Base-by-base conservation (phyloP, 92 coral and sea anemone species). In the Paragorgia papillata region DNA sequence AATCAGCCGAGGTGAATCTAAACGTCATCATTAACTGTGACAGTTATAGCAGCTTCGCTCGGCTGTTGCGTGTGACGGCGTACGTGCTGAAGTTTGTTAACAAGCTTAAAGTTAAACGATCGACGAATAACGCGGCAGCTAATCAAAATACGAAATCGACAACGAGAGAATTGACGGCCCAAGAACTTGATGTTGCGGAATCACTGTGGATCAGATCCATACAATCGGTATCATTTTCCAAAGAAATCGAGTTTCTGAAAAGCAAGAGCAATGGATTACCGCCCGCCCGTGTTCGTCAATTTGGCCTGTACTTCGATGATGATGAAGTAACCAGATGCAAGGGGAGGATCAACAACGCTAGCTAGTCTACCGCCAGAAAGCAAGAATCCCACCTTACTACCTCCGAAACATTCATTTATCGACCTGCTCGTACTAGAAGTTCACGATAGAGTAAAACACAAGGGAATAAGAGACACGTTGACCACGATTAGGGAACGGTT, bases 141-240 rank as follows among this genome's bases (percentile, higher is more conserved):
- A 34, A 21, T 8, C 48, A 62, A 62, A 25, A 12, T 32, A 34
- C 46, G 25, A 20, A 62, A 62, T 40, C 57, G 35, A 66, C 57
- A 66, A 24, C 3, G 57, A 66, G 19, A 24, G 37, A 67, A 74
- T 54, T 86, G 60, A 82, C 71, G 6, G 80, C 84, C 25, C 15
- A 66, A 19, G 88, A 83, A 53, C 37, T 83, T 35, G 56, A 67
- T 55, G 53, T 69, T 65, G 92, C 92, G 21, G 85, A 88, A 57
- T 26, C 33, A 21, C 79, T 83, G 24, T 89, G 88, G 90, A 76
- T 86, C 62, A 59, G 25, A 64, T 62, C 88, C 33, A 84, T 89
- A 34, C 90, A 86, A 76, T 31, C 22, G 34, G 39, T 79, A 44
- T 67, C 85, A 43, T 85, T 82, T 55, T 69, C 81, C 28, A 40